Percentiles rank a stretch among this genome's conserved stretches.
phyloP scores from a whole-genome alignment of 2,888 invertebrate species.

The Anorthoa munda region DNA sequence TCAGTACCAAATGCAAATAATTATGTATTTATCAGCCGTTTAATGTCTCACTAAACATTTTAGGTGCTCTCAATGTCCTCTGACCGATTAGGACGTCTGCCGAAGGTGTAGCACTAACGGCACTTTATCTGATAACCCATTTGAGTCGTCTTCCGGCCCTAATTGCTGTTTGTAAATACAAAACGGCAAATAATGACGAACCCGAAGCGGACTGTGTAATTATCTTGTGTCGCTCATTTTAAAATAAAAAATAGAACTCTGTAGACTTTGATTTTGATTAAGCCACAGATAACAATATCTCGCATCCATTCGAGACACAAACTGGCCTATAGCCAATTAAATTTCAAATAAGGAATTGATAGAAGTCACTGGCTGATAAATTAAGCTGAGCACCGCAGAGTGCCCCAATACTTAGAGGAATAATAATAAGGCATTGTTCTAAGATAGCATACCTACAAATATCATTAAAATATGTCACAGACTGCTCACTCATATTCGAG shows the following conservation, averaged over 20 bases:
- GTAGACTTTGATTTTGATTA: neutral
- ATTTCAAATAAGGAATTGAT: slow-evolving; percentile 53
- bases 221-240: slow-evolving; percentile 17
- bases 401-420: slow-evolving; percentile 53
- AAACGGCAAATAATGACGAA: slow-evolving; percentile 76
- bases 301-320: neutral
- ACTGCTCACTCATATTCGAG: neutral
- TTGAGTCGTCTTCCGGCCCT: slow-evolving; percentile 78
- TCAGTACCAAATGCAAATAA: slow-evolving; percentile 50
- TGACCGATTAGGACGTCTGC: slow-evolving; percentile 75
- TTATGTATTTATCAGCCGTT: slow-evolving; percentile 40
- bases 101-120: slow-evolving; percentile 75
- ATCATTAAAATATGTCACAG: slow-evolving; percentile 11
- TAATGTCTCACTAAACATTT: slow-evolving; percentile 54
- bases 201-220: slow-evolving; percentile 42
- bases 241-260: neutral
- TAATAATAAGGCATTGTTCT: slow-evolving; percentile 58
- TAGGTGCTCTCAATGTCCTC: slow-evolving; percentile 58
- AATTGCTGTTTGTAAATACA: slow-evolving; percentile 76
- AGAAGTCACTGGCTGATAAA: slow-evolving; percentile 51
- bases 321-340: slow-evolving; percentile 50
- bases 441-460: slow-evolving; percentile 2
- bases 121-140: slow-evolving; percentile 80
- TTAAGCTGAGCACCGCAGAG: slow-evolving; percentile 40
- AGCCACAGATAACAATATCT: slow-evolving; percentile 36